Evolutionary conservation across 2,113 vertebrate genomes (phyloP).

Genomic region (Actenoides lindsayi): DNA sequence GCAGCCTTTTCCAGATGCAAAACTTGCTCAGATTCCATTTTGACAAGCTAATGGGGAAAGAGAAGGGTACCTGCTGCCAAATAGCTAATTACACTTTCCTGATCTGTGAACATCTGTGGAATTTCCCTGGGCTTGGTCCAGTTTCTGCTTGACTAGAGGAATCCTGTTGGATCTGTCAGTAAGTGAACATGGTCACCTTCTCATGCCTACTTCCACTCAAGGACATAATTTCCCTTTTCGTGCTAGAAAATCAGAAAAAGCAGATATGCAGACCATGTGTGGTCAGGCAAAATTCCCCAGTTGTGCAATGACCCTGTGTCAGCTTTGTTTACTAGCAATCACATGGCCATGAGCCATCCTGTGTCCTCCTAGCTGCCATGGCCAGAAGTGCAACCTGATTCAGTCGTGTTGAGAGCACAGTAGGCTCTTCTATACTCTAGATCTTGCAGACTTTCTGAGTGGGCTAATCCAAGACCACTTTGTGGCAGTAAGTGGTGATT

Average conservation of each 20-base stretch:
- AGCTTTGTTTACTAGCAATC: background rate
- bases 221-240: background rate
- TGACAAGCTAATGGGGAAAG: background rate
- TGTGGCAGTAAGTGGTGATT: background rate
- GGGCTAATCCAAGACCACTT: background rate
- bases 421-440: background rate
- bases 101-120: background rate
- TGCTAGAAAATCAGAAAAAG: background rate
- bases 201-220: background rate
- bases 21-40: background rate
- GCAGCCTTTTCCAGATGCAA: slow-evolving; percentile 26
- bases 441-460: background rate
- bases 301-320: background rate
- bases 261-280: fast-evolving
- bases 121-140: background rate
- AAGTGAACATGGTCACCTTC: fast-evolving
- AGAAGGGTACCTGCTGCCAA: background rate
- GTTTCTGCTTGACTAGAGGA: background rate
- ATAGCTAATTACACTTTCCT: background rate
- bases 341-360: fast-evolving
- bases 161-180: background rate
- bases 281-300: background rate
- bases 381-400: background rate
- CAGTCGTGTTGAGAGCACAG: fast-evolving
- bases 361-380: background rate